These are phyloP conservation scores for Apis cerana DNA, from an alignment of 1,140 invertebrate genomes.

Conservation along the genomic window DNA sequence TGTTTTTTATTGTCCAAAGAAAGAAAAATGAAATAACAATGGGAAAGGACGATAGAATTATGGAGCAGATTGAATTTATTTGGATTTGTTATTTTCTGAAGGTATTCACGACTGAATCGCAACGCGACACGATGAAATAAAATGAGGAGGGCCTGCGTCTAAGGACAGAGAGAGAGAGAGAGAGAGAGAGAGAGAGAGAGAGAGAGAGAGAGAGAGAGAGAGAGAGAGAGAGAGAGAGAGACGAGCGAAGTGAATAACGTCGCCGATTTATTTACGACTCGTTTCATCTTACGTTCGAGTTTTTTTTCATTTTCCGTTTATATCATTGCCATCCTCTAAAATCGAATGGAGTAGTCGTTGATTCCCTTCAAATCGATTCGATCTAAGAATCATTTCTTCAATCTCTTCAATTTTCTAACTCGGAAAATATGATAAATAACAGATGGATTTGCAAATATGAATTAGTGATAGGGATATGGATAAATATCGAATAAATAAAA, in stretches of 20 bases:
- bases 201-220: neutral
- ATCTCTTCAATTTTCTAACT: neutral
- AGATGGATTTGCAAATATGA: neutral
- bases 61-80: slow-evolving; percentile 8
- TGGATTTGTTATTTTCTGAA: slow-evolving; percentile 21
- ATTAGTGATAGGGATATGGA: too few species aligned
- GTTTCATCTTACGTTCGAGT: slow-evolving; percentile 17
- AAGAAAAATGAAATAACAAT: neutral
- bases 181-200: neutral
- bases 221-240: neutral
- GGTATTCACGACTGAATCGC: neutral
- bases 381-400: neutral
- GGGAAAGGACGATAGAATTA: neutral
- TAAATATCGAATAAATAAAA: too few species aligned
- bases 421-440: neutral
- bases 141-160: neutral
- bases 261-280: slow-evolving; percentile 30
- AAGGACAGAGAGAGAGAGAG: neutral
- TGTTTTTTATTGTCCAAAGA: too few species aligned
- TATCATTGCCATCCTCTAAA: neutral
- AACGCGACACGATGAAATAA: neutral
- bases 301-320: slow-evolving; percentile 3
- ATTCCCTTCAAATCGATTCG: slow-evolving; percentile 4
- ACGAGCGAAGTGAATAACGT: slow-evolving; percentile 20
- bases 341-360: neutral